A percentile compares a stretch with the other conserved stretches of the same genome.
These are phyloP conservation scores for Priocnemis perturbator DNA, from an alignment of 2,888 invertebrate species.

Conservation along the genomic window DNA sequence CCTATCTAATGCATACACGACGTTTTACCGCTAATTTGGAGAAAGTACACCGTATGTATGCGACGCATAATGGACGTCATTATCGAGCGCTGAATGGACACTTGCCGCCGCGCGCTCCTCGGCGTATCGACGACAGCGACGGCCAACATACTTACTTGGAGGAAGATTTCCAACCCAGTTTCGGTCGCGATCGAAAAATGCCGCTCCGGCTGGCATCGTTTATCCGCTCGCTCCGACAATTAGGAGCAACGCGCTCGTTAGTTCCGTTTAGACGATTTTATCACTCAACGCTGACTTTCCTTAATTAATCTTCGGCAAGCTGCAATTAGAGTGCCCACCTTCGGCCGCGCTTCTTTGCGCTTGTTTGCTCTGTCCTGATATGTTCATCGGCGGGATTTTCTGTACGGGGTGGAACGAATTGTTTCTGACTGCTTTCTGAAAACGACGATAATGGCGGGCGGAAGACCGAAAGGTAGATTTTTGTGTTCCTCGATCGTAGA, in stretches of 20 bases:
- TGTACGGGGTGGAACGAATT: too few relatives aligned
- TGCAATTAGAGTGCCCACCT: constrained; percentile 40
- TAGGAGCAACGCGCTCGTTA: constrained; percentile 40
- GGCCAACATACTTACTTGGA: too few relatives aligned
- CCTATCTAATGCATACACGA: constrained; percentile 56
- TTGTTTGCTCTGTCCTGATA: constrained; percentile 31
- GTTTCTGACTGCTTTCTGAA: too few relatives aligned
- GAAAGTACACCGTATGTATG: too few relatives aligned
- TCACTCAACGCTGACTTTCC: constrained; percentile 37
- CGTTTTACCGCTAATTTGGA: constrained; percentile 62
- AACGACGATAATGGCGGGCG: too few relatives aligned
- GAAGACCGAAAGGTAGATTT: too few relatives aligned
- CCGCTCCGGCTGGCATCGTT: too few relatives aligned
- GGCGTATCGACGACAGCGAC: neutral
- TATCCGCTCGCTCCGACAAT: constrained; percentile 15
- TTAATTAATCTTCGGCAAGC: constrained; percentile 42
- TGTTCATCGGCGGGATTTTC: constrained; percentile 29
- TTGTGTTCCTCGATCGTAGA: too few relatives aligned
- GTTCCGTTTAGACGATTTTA: constrained; percentile 50
- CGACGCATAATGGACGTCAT: constrained; percentile 48
- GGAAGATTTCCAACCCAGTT: neutral
- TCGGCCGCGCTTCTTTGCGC: constrained; percentile 5
- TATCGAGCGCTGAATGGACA: constrained; percentile 55
- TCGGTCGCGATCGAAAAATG: too few relatives aligned
- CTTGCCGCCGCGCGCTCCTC: constrained; percentile 8